phyloP scores from a whole-genome alignment of 2,113 vertebrate species.

The Hippocampus mohnikei region DNA sequence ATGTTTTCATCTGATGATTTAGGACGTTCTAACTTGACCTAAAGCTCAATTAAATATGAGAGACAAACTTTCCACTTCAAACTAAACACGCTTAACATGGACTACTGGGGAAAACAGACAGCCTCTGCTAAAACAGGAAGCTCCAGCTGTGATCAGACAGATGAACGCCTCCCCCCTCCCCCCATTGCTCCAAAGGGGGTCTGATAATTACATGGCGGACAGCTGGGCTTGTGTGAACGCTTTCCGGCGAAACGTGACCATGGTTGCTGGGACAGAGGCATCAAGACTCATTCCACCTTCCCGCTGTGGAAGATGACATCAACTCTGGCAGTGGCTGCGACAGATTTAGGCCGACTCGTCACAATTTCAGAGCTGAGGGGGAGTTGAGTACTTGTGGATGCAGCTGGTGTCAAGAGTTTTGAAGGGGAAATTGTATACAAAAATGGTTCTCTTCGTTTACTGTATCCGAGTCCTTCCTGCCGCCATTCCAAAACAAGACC shows the following conservation, averaged over 20 bases:
- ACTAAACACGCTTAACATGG: conserved; percentile 19
- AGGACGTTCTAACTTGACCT: too few relatives aligned
- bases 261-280: conserved; percentile 23
- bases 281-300: conserved; percentile 24
- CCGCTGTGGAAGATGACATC: conserved; percentile 18
- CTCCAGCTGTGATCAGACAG: conserved; percentile 52
- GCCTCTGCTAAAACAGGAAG: conserved; percentile 46
- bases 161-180: conserved; percentile 27
- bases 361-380: conserved; percentile 35
- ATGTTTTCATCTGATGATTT: too few relatives aligned
- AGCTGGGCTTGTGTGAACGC: conserved; percentile 31
- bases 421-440: neutral
- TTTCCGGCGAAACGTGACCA: neutral
- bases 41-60: neutral
- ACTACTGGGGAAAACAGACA: conserved; percentile 18
- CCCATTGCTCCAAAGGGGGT: conserved; percentile 28
- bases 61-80: neutral
- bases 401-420: conserved; percentile 39
- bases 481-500: neutral
- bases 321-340: conserved; percentile 12
- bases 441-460: conserved; percentile 1
- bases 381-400: conserved; percentile 31
- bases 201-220: conserved; percentile 52
- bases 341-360: conserved; percentile 28
- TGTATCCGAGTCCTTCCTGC: neutral